Evolutionary conservation across 1,140 invertebrate genomes (phyloP).

Genomic region (Drosophila albomicans): DNA sequence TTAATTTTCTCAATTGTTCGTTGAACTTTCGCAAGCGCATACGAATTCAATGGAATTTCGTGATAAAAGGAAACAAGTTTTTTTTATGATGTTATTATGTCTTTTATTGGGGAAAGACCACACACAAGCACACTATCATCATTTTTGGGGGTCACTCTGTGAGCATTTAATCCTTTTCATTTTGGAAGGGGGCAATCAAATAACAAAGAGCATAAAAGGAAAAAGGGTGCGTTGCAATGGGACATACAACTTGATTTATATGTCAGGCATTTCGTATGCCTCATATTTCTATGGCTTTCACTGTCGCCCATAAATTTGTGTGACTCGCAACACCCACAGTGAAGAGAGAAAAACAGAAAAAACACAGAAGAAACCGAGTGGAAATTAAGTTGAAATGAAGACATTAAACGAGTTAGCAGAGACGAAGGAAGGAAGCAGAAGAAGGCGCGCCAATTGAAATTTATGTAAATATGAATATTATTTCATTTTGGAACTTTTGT

Average conservation of each 20-base stretch:
- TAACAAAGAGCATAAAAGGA: slow-evolving; percentile 47
- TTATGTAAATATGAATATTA: slow-evolving; percentile 50
- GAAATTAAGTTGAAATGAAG: slow-evolving; percentile 69
- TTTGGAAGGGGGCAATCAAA: slow-evolving; percentile 23
- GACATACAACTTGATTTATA: slow-evolving; percentile 69
- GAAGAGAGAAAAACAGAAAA: neutral
- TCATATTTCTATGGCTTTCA: slow-evolving; percentile 79
- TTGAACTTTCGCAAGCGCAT: slow-evolving; percentile 37
- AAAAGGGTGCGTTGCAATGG: slow-evolving; percentile 62
- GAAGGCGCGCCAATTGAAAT: slow-evolving; percentile 58
- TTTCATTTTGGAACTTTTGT: slow-evolving; percentile 31
- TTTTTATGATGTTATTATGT: slow-evolving; percentile 35
- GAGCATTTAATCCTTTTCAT: slow-evolving; percentile 72
- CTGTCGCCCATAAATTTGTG: slow-evolving; percentile 62
- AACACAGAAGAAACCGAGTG: slow-evolving; percentile 17
- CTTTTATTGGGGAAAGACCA: slow-evolving; percentile 31
- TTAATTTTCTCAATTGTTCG: slow-evolving; percentile 27
- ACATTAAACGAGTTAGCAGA: slow-evolving; percentile 53
- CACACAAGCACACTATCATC: slow-evolving; percentile 23
- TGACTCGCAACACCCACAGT: slow-evolving; percentile 58
- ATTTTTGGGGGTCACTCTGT: slow-evolving; percentile 52
- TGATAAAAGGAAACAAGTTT: slow-evolving; percentile 47
- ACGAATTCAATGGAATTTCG: slow-evolving; percentile 36
- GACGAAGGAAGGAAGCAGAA: neutral
- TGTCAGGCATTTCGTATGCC: slow-evolving; percentile 33